Evolutionary conservation across 2,888 invertebrate genomes (phyloP).

Genomic region (Lasius fuliginosus): DNA sequence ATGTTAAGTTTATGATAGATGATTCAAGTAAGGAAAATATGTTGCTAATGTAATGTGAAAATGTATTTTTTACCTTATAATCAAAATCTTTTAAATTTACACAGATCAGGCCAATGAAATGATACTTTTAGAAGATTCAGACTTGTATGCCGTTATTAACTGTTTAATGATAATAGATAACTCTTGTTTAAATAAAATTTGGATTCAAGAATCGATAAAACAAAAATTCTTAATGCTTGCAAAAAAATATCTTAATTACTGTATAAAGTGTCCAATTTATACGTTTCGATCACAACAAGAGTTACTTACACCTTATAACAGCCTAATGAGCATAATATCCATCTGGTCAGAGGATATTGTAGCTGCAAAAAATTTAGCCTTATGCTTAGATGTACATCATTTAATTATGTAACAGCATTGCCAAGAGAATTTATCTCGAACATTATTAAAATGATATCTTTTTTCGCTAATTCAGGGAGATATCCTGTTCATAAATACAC

Average conservation of each 20-base stretch:
- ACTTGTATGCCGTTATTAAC: background rate
- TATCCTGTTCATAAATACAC: conserved; percentile 12
- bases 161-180: background rate
- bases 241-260: background rate
- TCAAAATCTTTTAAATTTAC: background rate
- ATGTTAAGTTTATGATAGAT: background rate
- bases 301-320: background rate
- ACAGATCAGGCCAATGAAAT: background rate
- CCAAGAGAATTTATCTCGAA: background rate
- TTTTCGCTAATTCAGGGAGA: background rate
- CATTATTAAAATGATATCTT: background rate
- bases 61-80: background rate
- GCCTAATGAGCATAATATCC: background rate
- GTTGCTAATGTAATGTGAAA: background rate
- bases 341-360: conserved; percentile 32
- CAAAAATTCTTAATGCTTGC: background rate
- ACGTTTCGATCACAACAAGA: background rate
- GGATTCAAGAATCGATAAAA: conserved; percentile 3
- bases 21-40: background rate
- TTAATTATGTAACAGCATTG: background rate
- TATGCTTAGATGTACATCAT: conserved; percentile 10
- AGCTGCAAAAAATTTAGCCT: conserved; percentile 14
- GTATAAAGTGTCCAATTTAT: background rate
- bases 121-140: conserved; percentile 22
- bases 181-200: background rate